phyloP scores from a whole-genome alignment of 2,113 vertebrate species.

The Oreamnos americanus region DNA sequence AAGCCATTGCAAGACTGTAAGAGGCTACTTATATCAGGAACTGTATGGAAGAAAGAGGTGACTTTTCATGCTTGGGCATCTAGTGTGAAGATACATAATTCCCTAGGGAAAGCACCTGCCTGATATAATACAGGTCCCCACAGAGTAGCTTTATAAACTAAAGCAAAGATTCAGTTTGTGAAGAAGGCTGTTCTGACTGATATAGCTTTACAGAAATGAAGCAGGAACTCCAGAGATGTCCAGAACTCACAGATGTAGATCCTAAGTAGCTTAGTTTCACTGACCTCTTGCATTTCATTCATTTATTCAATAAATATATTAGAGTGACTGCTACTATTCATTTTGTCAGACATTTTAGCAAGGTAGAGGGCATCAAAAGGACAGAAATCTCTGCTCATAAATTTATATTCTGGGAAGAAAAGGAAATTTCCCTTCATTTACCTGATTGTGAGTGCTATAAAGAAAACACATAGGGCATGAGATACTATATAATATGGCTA shows the following conservation, averaged over 20 bases:
- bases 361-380: background rate
- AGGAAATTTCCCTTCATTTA: background rate
- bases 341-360: background rate
- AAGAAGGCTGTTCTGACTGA: background rate
- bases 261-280: background rate
- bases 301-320: background rate
- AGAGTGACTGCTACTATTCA: background rate
- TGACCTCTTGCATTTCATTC: background rate
- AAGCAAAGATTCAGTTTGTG: background rate
- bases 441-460: background rate
- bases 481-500: background rate
- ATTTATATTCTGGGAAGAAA: background rate
- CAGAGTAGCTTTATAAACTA: background rate
- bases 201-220: background rate
- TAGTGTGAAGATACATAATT: background rate
- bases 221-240: background rate
- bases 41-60: background rate
- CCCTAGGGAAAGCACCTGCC: background rate
- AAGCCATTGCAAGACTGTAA: background rate
- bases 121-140: background rate
- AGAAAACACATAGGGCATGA: background rate
- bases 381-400: background rate
- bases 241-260: background rate
- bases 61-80: constrained; percentile 18
- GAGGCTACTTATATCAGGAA: constrained; percentile 24